These are phyloP conservation scores for Anolis sagrei DNA, from an alignment of 2,113 vertebrate genomes.

Conservation along the genomic window DNA sequence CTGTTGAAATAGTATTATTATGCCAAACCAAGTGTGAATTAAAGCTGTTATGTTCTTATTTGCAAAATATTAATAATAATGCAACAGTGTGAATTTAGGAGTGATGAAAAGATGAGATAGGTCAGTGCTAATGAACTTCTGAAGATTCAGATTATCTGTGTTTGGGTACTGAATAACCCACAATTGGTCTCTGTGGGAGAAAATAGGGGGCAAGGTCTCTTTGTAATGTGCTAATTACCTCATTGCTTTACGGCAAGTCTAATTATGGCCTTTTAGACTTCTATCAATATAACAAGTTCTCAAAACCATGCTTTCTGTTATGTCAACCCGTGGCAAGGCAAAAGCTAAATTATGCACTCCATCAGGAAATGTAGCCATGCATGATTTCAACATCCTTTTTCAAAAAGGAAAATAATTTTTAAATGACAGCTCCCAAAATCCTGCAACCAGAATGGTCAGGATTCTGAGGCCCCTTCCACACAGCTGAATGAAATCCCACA, in stretches of 20 bases:
- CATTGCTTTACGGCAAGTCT: not conserved
- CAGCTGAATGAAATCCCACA: too few relatives aligned
- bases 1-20: not conserved
- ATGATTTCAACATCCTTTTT: too few relatives aligned
- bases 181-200: not conserved
- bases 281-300: not conserved
- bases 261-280: not conserved
- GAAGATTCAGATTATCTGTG: not conserved
- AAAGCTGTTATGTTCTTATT: not conserved
- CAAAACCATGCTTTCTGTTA: not conserved
- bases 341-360: too few relatives aligned
- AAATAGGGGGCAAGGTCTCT: not conserved
- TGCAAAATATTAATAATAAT: not conserved
- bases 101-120: not conserved
- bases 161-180: not conserved
- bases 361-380: not conserved
- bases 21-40: not conserved
- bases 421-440: too few relatives aligned
- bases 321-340: not conserved
- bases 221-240: not conserved
- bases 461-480: too few relatives aligned
- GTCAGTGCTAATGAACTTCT: not conserved
- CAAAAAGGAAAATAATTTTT: too few relatives aligned
- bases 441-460: too few relatives aligned
- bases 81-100: not conserved